Percentiles rank a stretch among this genome's conserved stretches.
phyloP scores from a whole-genome alignment of 2,888 invertebrate species.

The Cephonodes hylas region DNA sequence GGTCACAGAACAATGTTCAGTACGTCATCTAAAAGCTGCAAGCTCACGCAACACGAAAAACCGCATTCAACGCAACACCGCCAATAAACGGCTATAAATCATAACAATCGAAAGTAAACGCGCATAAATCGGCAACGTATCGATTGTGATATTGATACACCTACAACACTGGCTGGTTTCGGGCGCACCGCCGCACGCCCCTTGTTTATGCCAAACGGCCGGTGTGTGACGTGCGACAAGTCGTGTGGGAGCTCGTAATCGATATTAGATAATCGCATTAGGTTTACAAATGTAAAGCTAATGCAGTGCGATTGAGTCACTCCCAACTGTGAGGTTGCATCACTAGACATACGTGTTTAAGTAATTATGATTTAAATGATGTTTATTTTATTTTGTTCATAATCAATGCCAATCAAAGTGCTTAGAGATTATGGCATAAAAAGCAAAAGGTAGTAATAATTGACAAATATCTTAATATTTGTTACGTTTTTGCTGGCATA shows the following conservation, averaged over 20 bases:
- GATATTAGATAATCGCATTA: slow-evolving; percentile 74
- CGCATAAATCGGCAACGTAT: slow-evolving; percentile 39
- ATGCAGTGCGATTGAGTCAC: slow-evolving; percentile 58
- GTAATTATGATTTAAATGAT: slow-evolving; percentile 2
- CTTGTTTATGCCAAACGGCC: slow-evolving; percentile 34
- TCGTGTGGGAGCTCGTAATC: slow-evolving; percentile 65
- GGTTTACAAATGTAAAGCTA: slow-evolving; percentile 60
- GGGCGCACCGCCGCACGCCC: slow-evolving; percentile 27
- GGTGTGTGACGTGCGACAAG: slow-evolving; percentile 53
- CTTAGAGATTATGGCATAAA: not conserved
- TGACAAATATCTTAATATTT: no score
- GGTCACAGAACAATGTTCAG: no score
- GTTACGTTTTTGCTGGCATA: no score
- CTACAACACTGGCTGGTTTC: slow-evolving; percentile 39
- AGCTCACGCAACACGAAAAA: not conserved
- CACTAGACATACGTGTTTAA: slow-evolving; percentile 28
- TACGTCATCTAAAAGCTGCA: not conserved
- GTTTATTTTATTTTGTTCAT: not conserved
- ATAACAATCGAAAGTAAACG: slow-evolving; percentile 43
- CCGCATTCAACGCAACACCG: slow-evolving; percentile 2
- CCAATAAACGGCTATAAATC: slow-evolving; percentile 31
- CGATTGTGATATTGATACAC: slow-evolving; percentile 47
- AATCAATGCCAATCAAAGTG: not conserved
- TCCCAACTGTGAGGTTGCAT: slow-evolving; percentile 42
- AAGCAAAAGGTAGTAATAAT: no score